A percentile compares a stretch with the other conserved stretches of the same genome.
Evolutionary conservation across 1,140 invertebrate genomes (phyloP).

Genomic region (Nixonia krombeini): DNA sequence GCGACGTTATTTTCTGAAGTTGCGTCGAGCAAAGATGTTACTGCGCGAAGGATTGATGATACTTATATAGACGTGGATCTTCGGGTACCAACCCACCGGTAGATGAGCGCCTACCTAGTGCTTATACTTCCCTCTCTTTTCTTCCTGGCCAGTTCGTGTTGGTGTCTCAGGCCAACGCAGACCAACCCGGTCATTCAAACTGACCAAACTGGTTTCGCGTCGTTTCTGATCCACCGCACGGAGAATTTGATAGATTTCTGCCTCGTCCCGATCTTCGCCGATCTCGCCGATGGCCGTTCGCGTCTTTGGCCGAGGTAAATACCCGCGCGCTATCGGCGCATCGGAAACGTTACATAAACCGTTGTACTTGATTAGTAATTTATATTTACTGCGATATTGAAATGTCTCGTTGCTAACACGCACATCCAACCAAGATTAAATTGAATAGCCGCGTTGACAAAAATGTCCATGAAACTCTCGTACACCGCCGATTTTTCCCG

Average conservation of each 20-base stretch:
- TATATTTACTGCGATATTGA: constrained; percentile 25
- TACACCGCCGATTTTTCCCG: too few species aligned
- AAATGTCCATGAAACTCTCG: too few species aligned
- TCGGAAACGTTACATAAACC: constrained; percentile 38
- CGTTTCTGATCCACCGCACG: constrained; percentile 62
- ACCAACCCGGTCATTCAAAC: constrained; percentile 65
- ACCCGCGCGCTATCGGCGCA: not conserved
- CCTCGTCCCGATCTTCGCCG: constrained; percentile 50
- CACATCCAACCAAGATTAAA: too few species aligned
- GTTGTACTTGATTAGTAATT: constrained; percentile 29
- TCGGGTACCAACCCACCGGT: constrained; percentile 30
- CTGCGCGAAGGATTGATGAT: too few species aligned
- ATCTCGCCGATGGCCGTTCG: constrained; percentile 23
- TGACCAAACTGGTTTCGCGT: constrained; percentile 69
- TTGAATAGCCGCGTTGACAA: too few species aligned
- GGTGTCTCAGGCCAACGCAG: constrained; percentile 38
- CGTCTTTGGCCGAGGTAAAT: constrained; percentile 38
- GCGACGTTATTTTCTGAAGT: too few species aligned
- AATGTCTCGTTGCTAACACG: too few species aligned
- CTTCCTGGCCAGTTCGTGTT: not conserved
- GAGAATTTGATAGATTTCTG: constrained; percentile 70
- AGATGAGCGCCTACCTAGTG: constrained; percentile 47
- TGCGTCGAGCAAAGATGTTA: not conserved
- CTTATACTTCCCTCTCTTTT: constrained; percentile 5
- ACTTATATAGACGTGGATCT: not conserved